Conservation (phyloP, 92 coral and sea anemone species). For the Nematostella vectensis region DNA sequence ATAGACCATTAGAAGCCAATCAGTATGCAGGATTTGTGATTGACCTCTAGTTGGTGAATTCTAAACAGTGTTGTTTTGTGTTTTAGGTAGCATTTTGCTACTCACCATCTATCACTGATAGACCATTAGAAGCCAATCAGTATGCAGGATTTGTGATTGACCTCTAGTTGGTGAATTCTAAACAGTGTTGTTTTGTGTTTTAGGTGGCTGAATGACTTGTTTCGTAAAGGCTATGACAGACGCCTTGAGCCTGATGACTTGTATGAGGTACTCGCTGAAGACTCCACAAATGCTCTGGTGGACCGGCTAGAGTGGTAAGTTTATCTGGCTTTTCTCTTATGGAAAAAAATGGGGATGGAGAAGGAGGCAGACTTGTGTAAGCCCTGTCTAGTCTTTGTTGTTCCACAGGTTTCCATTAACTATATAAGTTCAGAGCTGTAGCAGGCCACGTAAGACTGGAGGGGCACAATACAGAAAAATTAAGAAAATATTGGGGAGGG, state of each 20-base stretch:
- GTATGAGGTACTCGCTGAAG: conserved; percentile 65
- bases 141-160: neutral
- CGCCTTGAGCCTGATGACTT: conserved; percentile 71
- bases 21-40: neutral
- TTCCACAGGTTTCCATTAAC: neutral
- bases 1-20: conserved; percentile 1
- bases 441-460: too few relatives aligned
- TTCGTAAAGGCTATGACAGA: conserved; percentile 70
- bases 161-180: neutral
- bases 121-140: conserved; percentile 1
- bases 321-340: too few relatives aligned
- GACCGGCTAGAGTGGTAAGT: conserved; percentile 44
- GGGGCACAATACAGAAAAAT: too few relatives aligned
- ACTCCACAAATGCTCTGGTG: conserved; percentile 50
- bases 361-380: neutral
- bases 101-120: neutral
- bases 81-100: conserved; percentile 29
- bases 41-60: neutral
- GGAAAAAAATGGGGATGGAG: neutral
- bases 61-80: neutral
- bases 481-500: too few relatives aligned
- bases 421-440: too few relatives aligned
- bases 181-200: neutral
- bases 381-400: neutral
- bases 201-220: conserved; percentile 78